These are phyloP conservation scores for Spongia lamella DNA, from an alignment of 37 sponge, comb jelly and placozoan species.

Conservation along the genomic window DNA sequence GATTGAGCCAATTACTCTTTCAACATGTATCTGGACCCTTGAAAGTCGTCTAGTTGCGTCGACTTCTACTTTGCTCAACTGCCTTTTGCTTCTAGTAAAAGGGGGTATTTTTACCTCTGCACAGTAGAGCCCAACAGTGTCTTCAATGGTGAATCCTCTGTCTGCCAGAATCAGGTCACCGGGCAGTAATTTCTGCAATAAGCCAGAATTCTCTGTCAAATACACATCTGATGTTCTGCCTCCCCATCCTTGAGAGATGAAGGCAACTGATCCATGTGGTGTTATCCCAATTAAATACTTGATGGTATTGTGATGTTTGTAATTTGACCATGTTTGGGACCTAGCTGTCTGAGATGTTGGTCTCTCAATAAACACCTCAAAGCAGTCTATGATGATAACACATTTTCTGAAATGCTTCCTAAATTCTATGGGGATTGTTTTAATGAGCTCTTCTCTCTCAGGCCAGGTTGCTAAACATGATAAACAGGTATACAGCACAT, in stretches of 20 bases:
- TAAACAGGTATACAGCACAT: too few species aligned
- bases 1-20: slow-evolving; percentile 29
- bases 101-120: slow-evolving; percentile 38
- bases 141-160: slow-evolving; percentile 45
- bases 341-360: slow-evolving; percentile 17
- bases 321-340: slow-evolving; percentile 38
- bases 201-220: slow-evolving; percentile 36
- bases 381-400: too few species aligned
- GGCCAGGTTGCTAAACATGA: too few species aligned
- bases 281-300: slow-evolving; percentile 30
- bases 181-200: background rate
- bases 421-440: too few species aligned
- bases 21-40: slow-evolving; percentile 42
- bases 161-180: slow-evolving; percentile 48
- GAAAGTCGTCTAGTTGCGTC: slow-evolving; percentile 18
- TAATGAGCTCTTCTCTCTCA: too few species aligned
- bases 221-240: slow-evolving; percentile 15
- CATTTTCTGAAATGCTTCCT: slow-evolving; percentile 14
- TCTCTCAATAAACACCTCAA: slow-evolving; percentile 16
- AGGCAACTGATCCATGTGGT: slow-evolving; percentile 34
- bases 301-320: too few species aligned
- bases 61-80: slow-evolving; percentile 19
- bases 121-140: slow-evolving; percentile 46
- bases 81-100: slow-evolving; percentile 44
- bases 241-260: too few species aligned